Percentiles rank a stretch among this genome's conserved stretches.
These are phyloP conservation scores for Gadus chalcogrammus DNA, from an alignment of 2,113 vertebrate species.

Conservation along the genomic window DNA sequence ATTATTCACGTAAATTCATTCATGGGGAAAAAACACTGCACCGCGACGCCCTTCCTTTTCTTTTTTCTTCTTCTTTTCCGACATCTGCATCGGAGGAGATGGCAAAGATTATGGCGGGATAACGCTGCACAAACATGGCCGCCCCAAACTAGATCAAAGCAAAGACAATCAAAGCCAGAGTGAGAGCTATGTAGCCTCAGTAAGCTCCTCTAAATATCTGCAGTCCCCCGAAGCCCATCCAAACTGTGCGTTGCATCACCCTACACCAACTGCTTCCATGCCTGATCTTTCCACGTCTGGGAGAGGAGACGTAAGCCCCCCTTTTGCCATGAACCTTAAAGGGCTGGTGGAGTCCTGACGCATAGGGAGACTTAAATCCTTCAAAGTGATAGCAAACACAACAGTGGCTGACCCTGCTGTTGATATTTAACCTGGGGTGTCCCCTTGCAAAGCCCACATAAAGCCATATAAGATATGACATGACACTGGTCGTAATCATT, in stretches of 20 bases:
- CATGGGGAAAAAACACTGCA: too few species aligned
- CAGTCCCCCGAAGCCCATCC: slow-evolving; percentile 24
- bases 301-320: slow-evolving; percentile 39
- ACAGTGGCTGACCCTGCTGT: slow-evolving; percentile 53
- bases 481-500: slow-evolving; percentile 58
- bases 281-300: slow-evolving; percentile 47
- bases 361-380: slow-evolving; percentile 56
- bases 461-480: slow-evolving; percentile 55
- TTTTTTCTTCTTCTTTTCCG: too few species aligned
- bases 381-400: slow-evolving; percentile 62
- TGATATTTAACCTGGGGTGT: slow-evolving; percentile 50
- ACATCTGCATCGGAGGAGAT: slow-evolving; percentile 27
- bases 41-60: too few species aligned
- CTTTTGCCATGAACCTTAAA: slow-evolving; percentile 23
- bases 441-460: slow-evolving; percentile 35
- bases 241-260: slow-evolving; percentile 35
- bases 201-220: slow-evolving; percentile 69
- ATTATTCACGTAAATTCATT: too few species aligned
- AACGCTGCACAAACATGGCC: slow-evolving; percentile 65
- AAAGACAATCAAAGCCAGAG: slow-evolving; percentile 72
- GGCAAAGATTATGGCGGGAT: slow-evolving; percentile 64
- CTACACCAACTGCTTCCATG: slow-evolving; percentile 56
- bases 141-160: slow-evolving; percentile 70
- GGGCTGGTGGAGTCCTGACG: slow-evolving; percentile 1
- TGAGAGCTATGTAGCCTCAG: slow-evolving; percentile 59